These are phyloP conservation scores for Epizoanthus stellaris DNA, from an alignment of 92 coral and sea anemone genomes.

Conservation along the genomic window DNA sequence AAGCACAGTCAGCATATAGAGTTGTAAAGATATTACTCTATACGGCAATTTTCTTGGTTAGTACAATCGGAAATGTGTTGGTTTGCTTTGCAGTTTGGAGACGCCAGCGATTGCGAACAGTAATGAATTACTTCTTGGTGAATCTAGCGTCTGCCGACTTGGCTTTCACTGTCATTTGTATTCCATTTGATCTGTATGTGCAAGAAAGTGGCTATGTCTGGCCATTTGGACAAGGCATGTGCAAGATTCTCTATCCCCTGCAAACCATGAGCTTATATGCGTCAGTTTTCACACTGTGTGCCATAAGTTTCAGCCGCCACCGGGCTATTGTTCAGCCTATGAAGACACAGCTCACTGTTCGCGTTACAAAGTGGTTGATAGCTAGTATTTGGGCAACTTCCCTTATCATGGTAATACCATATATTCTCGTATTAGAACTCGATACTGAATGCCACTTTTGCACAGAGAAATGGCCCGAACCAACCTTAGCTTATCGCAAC, in stretches of 20 bases:
- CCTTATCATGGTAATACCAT: constrained; percentile 68
- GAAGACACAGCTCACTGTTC: constrained; percentile 68
- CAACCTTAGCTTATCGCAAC: constrained; percentile 52
- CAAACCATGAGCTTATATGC: constrained; percentile 84
- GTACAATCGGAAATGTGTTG: constrained; percentile 73
- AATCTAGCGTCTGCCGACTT: constrained; percentile 78
- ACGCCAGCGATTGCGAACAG: constrained; percentile 75
- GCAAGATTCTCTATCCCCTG: constrained; percentile 73
- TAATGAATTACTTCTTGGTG: constrained; percentile 83
- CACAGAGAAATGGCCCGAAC: constrained; percentile 80
- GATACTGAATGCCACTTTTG: constrained; percentile 60
- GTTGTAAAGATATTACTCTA: constrained; percentile 65
- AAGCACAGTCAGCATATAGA: constrained; percentile 35
- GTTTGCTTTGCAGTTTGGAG: constrained; percentile 81
- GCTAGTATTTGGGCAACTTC: constrained; percentile 69
- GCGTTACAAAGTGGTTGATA: constrained; percentile 61
- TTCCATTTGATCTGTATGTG: constrained; percentile 84
- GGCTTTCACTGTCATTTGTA: constrained; percentile 82
- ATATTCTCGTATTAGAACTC: constrained; percentile 64
- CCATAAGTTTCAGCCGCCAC: constrained; percentile 79
- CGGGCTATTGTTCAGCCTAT: constrained; percentile 83
- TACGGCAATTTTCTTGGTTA: constrained; percentile 61
- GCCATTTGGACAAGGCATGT: constrained; percentile 73
- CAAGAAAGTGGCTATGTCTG: constrained; percentile 70
- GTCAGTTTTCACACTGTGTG: constrained; percentile 75